Evolutionary conservation across 2,113 vertebrate genomes (phyloP), one percentile per base, ranked within the genome.

Genomic region (Coracopsis vasa): DNA sequence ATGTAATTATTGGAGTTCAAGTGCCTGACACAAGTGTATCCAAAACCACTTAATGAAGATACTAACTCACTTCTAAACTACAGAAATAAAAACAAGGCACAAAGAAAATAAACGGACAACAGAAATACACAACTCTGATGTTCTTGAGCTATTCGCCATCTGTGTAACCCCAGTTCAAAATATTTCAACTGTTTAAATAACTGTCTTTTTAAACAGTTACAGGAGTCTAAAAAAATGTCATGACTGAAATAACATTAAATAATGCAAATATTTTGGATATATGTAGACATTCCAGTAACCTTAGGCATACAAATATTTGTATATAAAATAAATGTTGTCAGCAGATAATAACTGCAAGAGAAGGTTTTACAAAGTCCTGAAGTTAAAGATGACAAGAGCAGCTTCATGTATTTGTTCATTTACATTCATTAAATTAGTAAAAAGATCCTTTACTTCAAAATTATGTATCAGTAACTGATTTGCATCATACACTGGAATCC

Each of bases 1-100:
- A 87, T 69, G 82, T 54, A 92, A 95, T 92, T 91, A 89, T 72
- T 54, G 35, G 88, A 72, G 41, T 92, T 89, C 51, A 87, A 91
- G 65, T 60, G 41, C n/a, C 75, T 95, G 56, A 90, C 77, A 88
- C 54, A 60, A 93, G 61, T 33, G 64, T 65, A 88, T 65, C 84
- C 82, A 96, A 75, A 93, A 88, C 7, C 56, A 73, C 10, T 53
- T 62, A 54, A 80, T 48, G 42, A 93, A 91, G 62, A 84, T 25
- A 70, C 14, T 51, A 54, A 64, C 39, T 37, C 42, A 39, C 27
- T 77, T 44, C 60, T 47, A 27, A 80, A 90, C 7, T 16, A 37
- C 5, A 5, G 7, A 88, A 90, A 65, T 54, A 80, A 86, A 79
- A 90, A 35, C 10, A 66, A 92, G 37, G 45, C 45, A 71, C 17